Percentiles rank a stretch among this genome's conserved stretches.
Conservation (phyloP, 2,113 vertebrate genomes). For the Charina bottae region DNA sequence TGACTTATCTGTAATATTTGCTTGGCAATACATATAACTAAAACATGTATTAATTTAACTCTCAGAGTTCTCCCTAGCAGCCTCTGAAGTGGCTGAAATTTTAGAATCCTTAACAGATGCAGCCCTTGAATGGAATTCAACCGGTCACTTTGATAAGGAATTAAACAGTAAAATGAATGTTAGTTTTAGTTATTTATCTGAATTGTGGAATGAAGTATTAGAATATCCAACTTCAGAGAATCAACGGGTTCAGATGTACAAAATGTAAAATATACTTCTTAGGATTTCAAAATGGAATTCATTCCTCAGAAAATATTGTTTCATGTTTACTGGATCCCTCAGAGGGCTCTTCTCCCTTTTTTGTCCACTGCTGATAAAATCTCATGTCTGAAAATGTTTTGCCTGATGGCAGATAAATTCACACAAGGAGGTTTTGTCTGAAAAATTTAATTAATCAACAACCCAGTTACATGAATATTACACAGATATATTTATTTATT, state of each 20-base stretch:
- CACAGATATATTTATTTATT: not conserved
- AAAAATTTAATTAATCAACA: not conserved
- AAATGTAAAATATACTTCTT: not conserved
- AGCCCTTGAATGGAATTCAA: too few relatives aligned
- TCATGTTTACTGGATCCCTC: too few relatives aligned
- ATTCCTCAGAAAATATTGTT: not conserved
- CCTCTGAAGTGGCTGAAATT: too few relatives aligned
- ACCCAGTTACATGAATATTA: not conserved
- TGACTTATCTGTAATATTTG: not conserved
- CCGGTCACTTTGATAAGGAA: too few relatives aligned
- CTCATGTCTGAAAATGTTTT: not conserved
- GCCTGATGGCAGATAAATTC: not conserved
- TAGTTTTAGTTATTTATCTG: not conserved
- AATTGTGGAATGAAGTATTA: not conserved
- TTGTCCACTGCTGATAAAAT: not conserved
- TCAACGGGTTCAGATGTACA: not conserved
- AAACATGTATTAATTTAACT: too few relatives aligned
- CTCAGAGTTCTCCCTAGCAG: too few relatives aligned
- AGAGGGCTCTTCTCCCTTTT: not conserved
- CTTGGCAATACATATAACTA: not conserved
- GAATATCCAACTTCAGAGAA: not conserved
- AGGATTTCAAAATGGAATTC: not conserved
- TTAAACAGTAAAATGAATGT: too few relatives aligned
- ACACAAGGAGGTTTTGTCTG: not conserved
- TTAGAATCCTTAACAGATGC: too few relatives aligned